These are phyloP conservation scores for Nephrotoma appendiculata DNA, from an alignment of 2,888 invertebrate species.

Conservation along the genomic window DNA sequence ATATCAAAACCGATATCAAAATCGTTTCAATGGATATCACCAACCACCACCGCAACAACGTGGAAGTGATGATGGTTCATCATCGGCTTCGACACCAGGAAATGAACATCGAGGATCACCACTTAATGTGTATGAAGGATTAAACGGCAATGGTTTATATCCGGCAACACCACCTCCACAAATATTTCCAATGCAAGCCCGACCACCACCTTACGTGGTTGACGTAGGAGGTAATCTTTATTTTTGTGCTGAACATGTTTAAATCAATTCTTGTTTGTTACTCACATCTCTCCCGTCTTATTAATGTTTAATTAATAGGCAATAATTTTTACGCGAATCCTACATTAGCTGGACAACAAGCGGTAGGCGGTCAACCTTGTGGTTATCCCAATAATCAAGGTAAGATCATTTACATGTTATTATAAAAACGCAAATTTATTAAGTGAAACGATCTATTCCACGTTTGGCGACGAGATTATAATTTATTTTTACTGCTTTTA, in stretches of 20 bases:
- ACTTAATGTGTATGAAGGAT: neutral
- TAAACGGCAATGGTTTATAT: neutral
- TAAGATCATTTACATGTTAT: neutral
- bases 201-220: neutral
- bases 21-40: neutral
- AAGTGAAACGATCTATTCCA: too few species aligned
- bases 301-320: conserved; percentile 9
- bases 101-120: conserved; percentile 14
- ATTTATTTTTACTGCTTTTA: too few species aligned
- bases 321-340: conserved; percentile 1
- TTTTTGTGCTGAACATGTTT: conserved; percentile 14
- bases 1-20: neutral
- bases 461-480: too few species aligned
- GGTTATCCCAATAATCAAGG: neutral
- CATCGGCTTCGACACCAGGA: conserved; percentile 23
- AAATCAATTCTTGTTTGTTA: conserved; percentile 8
- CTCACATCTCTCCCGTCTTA: neutral
- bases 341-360: conserved; percentile 19
- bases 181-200: neutral
- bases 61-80: conserved; percentile 9
- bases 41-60: neutral
- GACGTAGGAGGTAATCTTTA: conserved; percentile 9
- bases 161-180: neutral
- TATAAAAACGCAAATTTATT: too few species aligned
- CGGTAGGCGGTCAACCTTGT: neutral